A percentile compares a stretch with the other conserved stretches of the same genome.
phyloP scores from a whole-genome alignment of 2,797 vertebrate genomes.

The Apodemus agrarius region DNA sequence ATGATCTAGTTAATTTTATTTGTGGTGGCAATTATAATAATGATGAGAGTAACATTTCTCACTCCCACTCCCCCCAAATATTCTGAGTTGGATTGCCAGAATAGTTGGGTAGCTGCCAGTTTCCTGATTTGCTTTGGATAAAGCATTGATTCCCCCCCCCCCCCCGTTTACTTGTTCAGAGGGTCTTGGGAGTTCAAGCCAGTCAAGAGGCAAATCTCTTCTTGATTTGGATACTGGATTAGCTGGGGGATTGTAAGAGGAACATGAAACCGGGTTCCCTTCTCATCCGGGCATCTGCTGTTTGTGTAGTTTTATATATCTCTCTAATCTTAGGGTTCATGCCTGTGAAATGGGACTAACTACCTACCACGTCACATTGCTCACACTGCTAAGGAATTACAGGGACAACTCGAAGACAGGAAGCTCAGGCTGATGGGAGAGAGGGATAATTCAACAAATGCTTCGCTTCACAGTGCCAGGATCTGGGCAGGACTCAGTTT shows the following conservation, averaged over 20 bases:
- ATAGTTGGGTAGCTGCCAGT: not conserved
- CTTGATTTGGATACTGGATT: not conserved
- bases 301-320: not conserved
- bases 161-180: not conserved
- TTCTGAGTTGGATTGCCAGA: not conserved
- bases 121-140: not conserved
- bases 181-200: not conserved
- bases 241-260: not conserved
- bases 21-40: conserved; percentile 47
- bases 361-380: not conserved
- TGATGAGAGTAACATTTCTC: conserved; percentile 43
- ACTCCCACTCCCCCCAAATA: not conserved
- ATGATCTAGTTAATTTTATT: conserved; percentile 53
- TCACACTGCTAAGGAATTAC: not conserved
- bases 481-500: not conserved
- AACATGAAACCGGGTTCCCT: not conserved
- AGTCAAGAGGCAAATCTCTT: not conserved
- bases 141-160: not conserved
- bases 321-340: not conserved
- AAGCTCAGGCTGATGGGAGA: not conserved
- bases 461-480: not conserved
- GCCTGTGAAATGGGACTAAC: conserved; percentile 2
- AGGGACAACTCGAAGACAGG: not conserved
- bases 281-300: not conserved
- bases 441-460: not conserved